A percentile compares a stretch with the other conserved stretches of the same genome.
Conservation (phyloP, 2,888 invertebrate genomes). For the Diplazon laetatorius region DNA sequence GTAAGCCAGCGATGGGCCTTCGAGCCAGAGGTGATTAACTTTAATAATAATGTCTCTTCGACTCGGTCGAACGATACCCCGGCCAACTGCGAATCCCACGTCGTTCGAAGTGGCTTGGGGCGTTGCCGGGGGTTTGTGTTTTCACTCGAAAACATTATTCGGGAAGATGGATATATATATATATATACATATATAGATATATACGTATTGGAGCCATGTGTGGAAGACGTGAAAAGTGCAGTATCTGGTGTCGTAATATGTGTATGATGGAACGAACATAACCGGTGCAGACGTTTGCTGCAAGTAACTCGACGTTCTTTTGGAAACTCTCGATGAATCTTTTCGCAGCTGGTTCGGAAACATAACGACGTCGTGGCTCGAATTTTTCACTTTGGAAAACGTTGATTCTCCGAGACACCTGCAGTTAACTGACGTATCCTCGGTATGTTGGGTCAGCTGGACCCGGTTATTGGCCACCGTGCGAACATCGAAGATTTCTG, state of each 20-base stretch:
- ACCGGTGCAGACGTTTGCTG: background rate
- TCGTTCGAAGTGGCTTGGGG: slow-evolving; percentile 11
- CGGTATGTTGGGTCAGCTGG: too few species aligned
- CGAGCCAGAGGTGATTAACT: slow-evolving; percentile 63
- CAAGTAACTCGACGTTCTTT: slow-evolving; percentile 18
- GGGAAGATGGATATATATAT: slow-evolving; percentile 26
- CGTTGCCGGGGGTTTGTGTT: background rate
- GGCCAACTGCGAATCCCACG: slow-evolving; percentile 18
- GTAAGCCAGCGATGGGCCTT: slow-evolving; percentile 27
- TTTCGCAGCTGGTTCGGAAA: slow-evolving; percentile 50
- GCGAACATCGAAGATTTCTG: background rate
- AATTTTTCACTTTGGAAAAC: slow-evolving; percentile 48
- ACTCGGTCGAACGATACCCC: slow-evolving; percentile 9
- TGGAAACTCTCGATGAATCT: slow-evolving; percentile 43
- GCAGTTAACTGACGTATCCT: background rate
- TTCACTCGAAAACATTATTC: slow-evolving; percentile 31
- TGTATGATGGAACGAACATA: slow-evolving; percentile 11
- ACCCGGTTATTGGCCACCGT: slow-evolving; percentile 6
- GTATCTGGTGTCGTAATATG: slow-evolving; percentile 18
- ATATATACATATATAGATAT: slow-evolving; percentile 23
- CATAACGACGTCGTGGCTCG: slow-evolving; percentile 16
- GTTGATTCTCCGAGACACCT: slow-evolving; percentile 41
- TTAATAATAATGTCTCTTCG: slow-evolving; percentile 54
- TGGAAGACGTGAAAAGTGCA: slow-evolving; percentile 42
- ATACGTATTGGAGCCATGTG: slow-evolving; percentile 39